Evolutionary conservation across 2,113 vertebrate species (phyloP).

Genomic region (Steatornis caripensis): DNA sequence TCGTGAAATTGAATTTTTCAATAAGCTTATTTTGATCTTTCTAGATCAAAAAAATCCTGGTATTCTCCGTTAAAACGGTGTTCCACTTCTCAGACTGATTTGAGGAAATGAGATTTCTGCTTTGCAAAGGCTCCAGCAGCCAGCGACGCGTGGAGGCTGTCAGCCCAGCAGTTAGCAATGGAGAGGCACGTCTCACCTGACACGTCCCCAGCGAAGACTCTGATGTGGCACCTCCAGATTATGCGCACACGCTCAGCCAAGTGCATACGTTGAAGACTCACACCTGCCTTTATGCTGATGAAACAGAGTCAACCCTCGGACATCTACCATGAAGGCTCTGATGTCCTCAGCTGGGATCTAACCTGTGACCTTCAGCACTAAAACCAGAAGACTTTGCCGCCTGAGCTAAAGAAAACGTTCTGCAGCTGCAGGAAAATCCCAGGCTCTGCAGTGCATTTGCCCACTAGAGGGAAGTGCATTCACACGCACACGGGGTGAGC

Average conservation of each 20-base stretch:
- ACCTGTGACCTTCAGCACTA: background rate
- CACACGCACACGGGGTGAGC: background rate
- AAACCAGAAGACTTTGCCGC: background rate
- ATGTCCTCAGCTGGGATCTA: background rate
- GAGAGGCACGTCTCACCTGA: background rate
- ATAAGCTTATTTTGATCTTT: constrained; percentile 46
- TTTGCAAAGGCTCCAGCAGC: background rate
- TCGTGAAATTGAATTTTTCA: constrained; percentile 36
- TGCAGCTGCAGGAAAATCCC: background rate
- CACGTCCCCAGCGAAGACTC: background rate
- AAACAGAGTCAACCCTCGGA: accelerated
- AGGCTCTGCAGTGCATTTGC: constrained; percentile 8
- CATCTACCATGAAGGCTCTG: accelerated
- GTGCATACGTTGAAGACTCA: accelerated
- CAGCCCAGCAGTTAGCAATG: background rate
- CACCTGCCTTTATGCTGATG: accelerated
- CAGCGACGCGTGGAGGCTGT: background rate
- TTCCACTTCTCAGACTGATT: background rate
- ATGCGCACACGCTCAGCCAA: accelerated
- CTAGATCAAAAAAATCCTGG: constrained; percentile 12
- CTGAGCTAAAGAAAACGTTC: background rate
- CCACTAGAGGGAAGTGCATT: constrained; percentile 63
- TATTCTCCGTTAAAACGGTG: background rate
- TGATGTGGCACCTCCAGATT: background rate
- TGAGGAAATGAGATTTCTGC: background rate